These are phyloP conservation scores for Sipha maydis DNA, from an alignment of 2,888 invertebrate species.

Conservation along the genomic window DNA sequence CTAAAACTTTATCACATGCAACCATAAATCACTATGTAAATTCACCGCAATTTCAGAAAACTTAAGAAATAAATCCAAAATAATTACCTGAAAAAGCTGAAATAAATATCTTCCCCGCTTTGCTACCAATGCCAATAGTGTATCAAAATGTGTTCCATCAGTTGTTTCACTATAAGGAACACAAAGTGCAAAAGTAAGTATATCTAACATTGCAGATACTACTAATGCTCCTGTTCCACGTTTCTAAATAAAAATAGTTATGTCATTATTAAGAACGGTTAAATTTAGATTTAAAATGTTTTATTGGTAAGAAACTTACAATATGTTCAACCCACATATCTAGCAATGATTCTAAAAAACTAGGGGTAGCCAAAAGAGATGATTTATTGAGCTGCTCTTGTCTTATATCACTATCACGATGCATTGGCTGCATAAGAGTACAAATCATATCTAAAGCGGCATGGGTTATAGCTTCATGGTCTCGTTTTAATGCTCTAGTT, in stretches of 20 bases:
- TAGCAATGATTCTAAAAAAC: constrained; percentile 91
- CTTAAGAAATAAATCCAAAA: not conserved
- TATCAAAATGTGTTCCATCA: constrained; percentile 94
- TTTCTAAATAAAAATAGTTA: constrained; percentile 72
- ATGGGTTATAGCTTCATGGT: constrained; percentile 90
- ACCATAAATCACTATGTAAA: too few relatives aligned
- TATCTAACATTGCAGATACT: constrained; percentile 97
- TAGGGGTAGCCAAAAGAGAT: constrained; percentile 88
- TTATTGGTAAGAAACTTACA: constrained; percentile 72
- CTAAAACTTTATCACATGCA: too few relatives aligned
- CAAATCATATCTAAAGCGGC: constrained; percentile 97
- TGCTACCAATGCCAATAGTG: constrained; percentile 92
- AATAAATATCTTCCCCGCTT: constrained; percentile 90
- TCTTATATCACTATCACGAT: constrained; percentile 92
- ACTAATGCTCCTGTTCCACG: constrained; percentile 95
- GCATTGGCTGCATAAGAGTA: constrained; percentile 98
- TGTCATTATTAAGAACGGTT: not conserved
- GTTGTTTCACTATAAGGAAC: constrained; percentile 99
- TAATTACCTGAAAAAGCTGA: constrained; percentile 83
- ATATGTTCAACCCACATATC: constrained; percentile 96
- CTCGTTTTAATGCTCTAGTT: constrained; percentile 86
- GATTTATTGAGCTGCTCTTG: constrained; percentile 99
- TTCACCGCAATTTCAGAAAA: too few relatives aligned
- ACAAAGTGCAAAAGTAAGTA: constrained; percentile 96
- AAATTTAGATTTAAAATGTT: not conserved